Base-by-base conservation (phyloP, 2,888 invertebrate genomes). In the Nomada ferruginata region DNA sequence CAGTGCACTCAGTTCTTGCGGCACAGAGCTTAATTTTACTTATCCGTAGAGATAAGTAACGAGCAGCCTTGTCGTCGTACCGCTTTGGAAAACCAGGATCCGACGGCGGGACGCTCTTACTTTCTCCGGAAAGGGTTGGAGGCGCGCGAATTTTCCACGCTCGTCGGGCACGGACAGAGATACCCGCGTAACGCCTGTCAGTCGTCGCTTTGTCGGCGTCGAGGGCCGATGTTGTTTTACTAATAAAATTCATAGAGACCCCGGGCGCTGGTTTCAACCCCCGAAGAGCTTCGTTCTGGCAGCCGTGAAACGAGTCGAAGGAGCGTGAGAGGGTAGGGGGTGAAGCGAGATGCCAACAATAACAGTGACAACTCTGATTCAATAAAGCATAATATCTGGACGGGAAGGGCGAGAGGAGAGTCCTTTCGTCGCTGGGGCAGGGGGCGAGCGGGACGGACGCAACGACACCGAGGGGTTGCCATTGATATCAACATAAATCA, bases 401-500 rank as follows among this genome's bases (percentile, higher is more conserved):
- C 90, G 78, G 79, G 73, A 83, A 82, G 85, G 78, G 85, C 70
- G 81, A 81, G 63, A 29, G 89, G 87, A 79, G 85, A 76, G 87
- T 84, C 85, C 81, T 83, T 73, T 69, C 61, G 82, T 55, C 44
- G 44, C n/a, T 61, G 64, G 63, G 75, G 71, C 65, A 50, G 23
- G 68, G 82, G 75, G 65, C 26, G 77, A 74, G 57, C 50, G 76
- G 23, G 66, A 42, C 59, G 69, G 76, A 85, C 84, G 86, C 82
- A 78, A 82, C 88, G 83, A 80, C 85, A 68, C 82, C 73, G 87
- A 88, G 86, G 88, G 91, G 91, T 90, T 89, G 91, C 91, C 92
- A 93, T 93, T 93, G 93, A 93, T 93, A 93, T 92, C 93, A 91
- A 93, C 93, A 93, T 93, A 93, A 93, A 93, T 93, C 93, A 93